phyloP scores from a whole-genome alignment of 2,888 invertebrate species.

The Tethea ocularis region DNA sequence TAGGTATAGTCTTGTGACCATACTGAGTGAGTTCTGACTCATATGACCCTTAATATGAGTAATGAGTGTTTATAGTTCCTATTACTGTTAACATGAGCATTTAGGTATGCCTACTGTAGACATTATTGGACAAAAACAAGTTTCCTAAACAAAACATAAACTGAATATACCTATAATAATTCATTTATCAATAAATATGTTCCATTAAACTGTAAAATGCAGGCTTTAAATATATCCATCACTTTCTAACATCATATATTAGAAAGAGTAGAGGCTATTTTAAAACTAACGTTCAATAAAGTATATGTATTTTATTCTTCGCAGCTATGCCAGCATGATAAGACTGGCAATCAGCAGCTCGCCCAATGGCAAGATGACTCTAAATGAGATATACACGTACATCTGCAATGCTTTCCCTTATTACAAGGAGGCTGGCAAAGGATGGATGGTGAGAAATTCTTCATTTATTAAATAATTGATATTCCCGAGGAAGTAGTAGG shows the following conservation, averaged over 20 bases:
- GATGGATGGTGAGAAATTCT: conserved; percentile 86
- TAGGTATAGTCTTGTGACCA: conserved; percentile 71
- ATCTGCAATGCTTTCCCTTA: conserved; percentile 89
- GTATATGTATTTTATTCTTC: conserved; percentile 31
- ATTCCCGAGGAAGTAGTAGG: too few relatives aligned
- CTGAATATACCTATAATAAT: not conserved
- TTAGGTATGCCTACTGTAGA: not conserved
- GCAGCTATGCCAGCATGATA: conserved; percentile 88
- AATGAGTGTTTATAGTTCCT: not conserved
- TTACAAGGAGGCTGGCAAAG: conserved; percentile 87
- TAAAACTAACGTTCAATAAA: too few relatives aligned
- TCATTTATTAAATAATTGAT: too few relatives aligned
- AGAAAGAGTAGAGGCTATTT: too few relatives aligned
- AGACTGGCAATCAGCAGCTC: conserved; percentile 87
- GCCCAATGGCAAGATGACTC: conserved; percentile 87
- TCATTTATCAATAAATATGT: not conserved
- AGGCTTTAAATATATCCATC: too few relatives aligned
- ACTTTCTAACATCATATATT: too few relatives aligned
- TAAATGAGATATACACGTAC: conserved; percentile 89
- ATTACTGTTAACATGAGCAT: not conserved
- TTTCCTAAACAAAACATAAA: not conserved
- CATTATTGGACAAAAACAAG: not conserved
- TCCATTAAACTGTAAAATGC: too few relatives aligned
- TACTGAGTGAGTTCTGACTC: conserved; percentile 25
- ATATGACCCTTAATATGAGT: conserved; percentile 34